Percentiles rank a stretch among this genome's conserved stretches.
Evolutionary conservation across 2,113 vertebrate species (phyloP).

Genomic region (Orcinus orca): DNA sequence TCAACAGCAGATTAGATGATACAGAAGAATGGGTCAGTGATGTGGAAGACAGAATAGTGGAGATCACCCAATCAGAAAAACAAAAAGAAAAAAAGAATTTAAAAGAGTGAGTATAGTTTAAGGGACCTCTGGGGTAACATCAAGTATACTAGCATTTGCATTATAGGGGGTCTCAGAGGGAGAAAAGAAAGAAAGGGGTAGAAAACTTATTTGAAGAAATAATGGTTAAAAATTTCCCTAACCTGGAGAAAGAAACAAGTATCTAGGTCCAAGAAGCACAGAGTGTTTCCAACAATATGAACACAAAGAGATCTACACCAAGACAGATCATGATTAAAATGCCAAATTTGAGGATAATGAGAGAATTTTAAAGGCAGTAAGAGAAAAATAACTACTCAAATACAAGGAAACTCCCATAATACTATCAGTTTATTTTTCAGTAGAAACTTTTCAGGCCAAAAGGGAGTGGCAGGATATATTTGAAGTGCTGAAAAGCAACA

Average conservation of each 20-base stretch:
- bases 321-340: background rate
- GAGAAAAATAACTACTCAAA: background rate
- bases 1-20: background rate
- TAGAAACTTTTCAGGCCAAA: background rate
- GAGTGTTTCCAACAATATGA: too few species aligned
- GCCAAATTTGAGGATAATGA: background rate
- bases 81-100: background rate
- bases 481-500: background rate
- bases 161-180: background rate
- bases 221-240: background rate
- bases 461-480: background rate
- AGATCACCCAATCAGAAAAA: background rate
- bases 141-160: background rate
- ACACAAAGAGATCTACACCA: background rate
- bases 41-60: background rate
- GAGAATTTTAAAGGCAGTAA: background rate
- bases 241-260: background rate
- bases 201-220: background rate
- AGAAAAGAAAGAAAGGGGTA: background rate
- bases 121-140: background rate
- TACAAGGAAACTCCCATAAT: background rate
- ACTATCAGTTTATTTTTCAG: background rate
- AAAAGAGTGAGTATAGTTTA: background rate
- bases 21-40: background rate
- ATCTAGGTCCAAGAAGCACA: background rate